A percentile compares a stretch with the other conserved stretches of the same genome.
These are phyloP conservation scores for Notodonta dromedarius DNA, from an alignment of 2,888 invertebrate species.

Conservation along the genomic window DNA sequence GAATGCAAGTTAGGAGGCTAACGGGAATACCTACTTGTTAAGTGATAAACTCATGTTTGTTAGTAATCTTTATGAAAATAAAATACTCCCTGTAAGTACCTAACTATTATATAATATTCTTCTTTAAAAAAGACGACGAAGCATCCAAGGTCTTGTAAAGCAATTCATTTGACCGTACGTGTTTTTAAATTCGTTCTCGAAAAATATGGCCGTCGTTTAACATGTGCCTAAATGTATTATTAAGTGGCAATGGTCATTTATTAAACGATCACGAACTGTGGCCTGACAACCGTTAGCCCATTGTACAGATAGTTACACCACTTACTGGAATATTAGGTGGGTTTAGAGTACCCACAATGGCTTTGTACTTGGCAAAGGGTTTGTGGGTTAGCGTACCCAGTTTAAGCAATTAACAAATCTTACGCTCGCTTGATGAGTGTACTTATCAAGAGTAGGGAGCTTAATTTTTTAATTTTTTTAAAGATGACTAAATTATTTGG, in stretches of 20 bases:
- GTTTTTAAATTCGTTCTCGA: constrained; percentile 24
- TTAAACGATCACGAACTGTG: constrained; percentile 49
- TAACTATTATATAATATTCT: too few species aligned
- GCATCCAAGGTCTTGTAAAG: not conserved
- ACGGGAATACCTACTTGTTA: too few species aligned
- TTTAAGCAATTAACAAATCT: not conserved
- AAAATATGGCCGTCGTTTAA: constrained; percentile 32
- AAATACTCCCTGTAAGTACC: too few species aligned
- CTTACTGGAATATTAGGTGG: not conserved
- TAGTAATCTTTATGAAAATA: too few species aligned
- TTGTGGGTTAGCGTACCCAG: not conserved
- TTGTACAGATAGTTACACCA: constrained; percentile 3
- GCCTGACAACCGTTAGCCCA: constrained; percentile 4
- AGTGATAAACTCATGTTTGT: too few species aligned
- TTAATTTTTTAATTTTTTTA: too few species aligned
- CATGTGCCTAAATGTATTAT: constrained; percentile 38
- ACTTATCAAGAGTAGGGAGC: not conserved
- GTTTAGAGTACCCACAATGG: not conserved
- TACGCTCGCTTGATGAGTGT: not conserved
- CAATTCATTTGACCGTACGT: constrained; percentile 12
- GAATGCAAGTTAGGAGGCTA: too few species aligned
- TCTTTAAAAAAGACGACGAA: not conserved
- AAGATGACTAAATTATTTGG: too few species aligned
- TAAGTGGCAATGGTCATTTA: constrained; percentile 48
- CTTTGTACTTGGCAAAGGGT: not conserved